Conservation (phyloP, 1,140 invertebrate genomes). For the Goniozus legneri region DNA sequence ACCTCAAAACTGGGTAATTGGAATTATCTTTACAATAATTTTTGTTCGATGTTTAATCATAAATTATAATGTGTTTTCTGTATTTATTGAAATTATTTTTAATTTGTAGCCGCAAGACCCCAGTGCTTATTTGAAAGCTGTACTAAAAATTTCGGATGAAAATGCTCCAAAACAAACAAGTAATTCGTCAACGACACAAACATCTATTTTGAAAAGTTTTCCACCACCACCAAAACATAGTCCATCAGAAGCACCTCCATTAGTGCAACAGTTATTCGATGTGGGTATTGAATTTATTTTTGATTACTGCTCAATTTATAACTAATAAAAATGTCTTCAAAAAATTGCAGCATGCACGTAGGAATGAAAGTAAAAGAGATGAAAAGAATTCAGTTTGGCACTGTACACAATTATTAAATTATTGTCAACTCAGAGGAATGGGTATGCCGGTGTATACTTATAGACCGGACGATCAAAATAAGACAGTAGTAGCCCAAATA, state of each 20-base stretch:
- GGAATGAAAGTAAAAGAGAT: constrained; percentile 24
- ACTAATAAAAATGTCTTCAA: constrained; percentile 5
- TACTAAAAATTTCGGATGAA: constrained; percentile 46
- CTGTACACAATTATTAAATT: constrained; percentile 38
- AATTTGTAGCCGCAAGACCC: constrained; percentile 38
- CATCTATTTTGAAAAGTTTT: no score
- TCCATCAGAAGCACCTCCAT: constrained; percentile 34
- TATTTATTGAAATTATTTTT: neutral
- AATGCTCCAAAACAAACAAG: constrained; percentile 8
- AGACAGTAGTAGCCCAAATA: constrained; percentile 41
- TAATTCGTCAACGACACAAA: constrained; percentile 3
- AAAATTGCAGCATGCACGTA: constrained; percentile 38
- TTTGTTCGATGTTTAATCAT: neutral
- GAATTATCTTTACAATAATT: constrained; percentile 4
- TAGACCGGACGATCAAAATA: constrained; percentile 28
- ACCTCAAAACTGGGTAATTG: neutral
- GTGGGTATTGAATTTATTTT: constrained; percentile 25
- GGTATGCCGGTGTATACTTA: constrained; percentile 51
- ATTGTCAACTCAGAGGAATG: constrained; percentile 41
- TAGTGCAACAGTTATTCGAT: constrained; percentile 49
- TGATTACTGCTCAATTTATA: neutral
- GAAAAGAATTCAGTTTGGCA: constrained; percentile 29
- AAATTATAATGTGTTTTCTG: neutral
- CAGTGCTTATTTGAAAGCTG: constrained; percentile 47
- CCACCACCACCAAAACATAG: constrained; percentile 21